Evolutionary conservation across 64 coral and sea anemone genomes (phyloP).

Genomic region (Stylophora pistillata): DNA sequence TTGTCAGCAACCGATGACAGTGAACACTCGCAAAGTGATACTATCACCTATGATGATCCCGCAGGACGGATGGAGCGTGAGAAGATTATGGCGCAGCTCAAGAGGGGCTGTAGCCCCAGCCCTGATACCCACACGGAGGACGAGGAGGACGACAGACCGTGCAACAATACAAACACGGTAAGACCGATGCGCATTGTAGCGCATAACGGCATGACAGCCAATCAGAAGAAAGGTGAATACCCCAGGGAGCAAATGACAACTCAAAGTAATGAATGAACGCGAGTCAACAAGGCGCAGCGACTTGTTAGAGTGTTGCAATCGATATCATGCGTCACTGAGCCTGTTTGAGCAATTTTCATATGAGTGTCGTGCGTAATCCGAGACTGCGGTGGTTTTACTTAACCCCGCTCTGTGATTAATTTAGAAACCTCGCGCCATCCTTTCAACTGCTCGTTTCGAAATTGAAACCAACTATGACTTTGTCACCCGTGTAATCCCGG

Average conservation of each 20-base stretch:
- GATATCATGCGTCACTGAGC: no score
- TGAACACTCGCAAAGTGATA: conserved; percentile 80
- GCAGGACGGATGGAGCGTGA: conserved; percentile 83
- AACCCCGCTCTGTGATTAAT: no score
- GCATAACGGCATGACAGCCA: background rate
- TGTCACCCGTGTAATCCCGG: no score
- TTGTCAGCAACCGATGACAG: conserved; percentile 54
- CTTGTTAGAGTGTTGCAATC: no score
- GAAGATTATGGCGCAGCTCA: conserved; percentile 83
- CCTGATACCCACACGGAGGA: conserved; percentile 42
- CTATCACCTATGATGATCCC: conserved; percentile 97
- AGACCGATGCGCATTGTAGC: background rate
- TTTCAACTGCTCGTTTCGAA: no score
- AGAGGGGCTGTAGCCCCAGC: conserved; percentile 65
- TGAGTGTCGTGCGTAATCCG: no score
- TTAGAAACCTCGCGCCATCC: no score
- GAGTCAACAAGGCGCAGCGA: no score
- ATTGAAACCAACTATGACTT: no score
- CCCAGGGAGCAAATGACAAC: background rate
- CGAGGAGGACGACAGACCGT: background rate
- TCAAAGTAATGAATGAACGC: no score
- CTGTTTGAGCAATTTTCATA: no score
- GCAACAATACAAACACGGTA: conserved; percentile 3
- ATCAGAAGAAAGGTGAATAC: background rate
- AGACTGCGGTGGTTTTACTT: no score